A percentile compares a stretch with the other conserved stretches of the same genome.
These are phyloP conservation scores for Celastrina argiolus DNA, from an alignment of 2,888 invertebrate genomes.

Conservation along the genomic window DNA sequence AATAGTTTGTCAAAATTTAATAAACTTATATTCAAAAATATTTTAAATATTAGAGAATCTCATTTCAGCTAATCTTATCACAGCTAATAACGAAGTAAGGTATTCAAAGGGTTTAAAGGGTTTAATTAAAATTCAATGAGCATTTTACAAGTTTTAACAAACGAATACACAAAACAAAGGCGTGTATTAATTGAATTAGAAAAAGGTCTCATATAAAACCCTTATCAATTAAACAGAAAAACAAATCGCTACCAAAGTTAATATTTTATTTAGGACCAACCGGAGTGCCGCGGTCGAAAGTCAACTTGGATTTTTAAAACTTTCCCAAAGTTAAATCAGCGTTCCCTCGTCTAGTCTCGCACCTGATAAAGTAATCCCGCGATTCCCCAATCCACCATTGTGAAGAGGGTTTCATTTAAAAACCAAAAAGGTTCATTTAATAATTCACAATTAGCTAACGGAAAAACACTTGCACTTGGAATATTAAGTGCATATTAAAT, in stretches of 20 bases:
- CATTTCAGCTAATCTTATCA: no score
- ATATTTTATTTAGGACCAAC: slow-evolving; percentile 63
- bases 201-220: slow-evolving; percentile 51
- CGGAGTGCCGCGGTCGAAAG: slow-evolving; percentile 50
- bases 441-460: slow-evolving; percentile 34
- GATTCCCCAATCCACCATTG: slow-evolving; percentile 72
- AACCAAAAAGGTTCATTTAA: slow-evolving; percentile 46
- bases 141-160: no score
- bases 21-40: no score
- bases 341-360: slow-evolving; percentile 58
- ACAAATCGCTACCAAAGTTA: slow-evolving; percentile 55
- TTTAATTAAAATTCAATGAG: neutral
- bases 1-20: no score
- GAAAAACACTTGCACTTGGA: slow-evolving; percentile 48
- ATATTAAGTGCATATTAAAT: slow-evolving; percentile 44
- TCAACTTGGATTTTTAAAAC: slow-evolving; percentile 76
- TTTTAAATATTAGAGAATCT: no score
- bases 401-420: slow-evolving; percentile 64
- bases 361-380: slow-evolving; percentile 73
- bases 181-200: slow-evolving; percentile 11
- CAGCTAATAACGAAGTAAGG: neutral
- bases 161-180: neutral
- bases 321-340: slow-evolving; percentile 61
- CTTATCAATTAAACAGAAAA: slow-evolving; percentile 65
- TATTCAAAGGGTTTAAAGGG: neutral